Base-by-base conservation (phyloP, 2,797 vertebrate genomes). In the Garrulus glandarius region DNA sequence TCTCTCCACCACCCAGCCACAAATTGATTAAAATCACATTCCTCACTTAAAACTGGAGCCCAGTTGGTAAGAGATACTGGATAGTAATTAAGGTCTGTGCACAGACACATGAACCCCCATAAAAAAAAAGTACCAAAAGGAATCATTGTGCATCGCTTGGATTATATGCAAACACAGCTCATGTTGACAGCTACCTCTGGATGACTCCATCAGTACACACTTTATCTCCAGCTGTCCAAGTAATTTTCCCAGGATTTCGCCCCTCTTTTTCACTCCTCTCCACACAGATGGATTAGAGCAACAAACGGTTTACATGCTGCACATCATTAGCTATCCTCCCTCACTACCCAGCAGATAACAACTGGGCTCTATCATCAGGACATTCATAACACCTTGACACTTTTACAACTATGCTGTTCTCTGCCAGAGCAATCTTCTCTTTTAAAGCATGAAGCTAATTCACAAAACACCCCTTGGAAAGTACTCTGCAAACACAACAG, bases 351-450 rank as follows among this genome's bases (percentile, higher is more conserved):
- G 97, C 87, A 90, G 98, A 97, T 98, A 98, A 97, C 97, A 97
- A 96, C 90, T 77, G 96, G 93, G 93, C 96, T 97, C 94, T 81
- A 80, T 97, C 97, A 95, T 95, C 70, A 86, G 96, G 95, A 92
- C 95, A 93, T 98, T 97, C 97, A 97, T 98, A 98, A 98, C 94
- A 88, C 95, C 85, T 97, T 98, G 98, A 98, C 98, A 97, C 88
- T 97, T 98, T 98, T 97, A 98, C 90, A 96, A 96, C 98, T 95
- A 94, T 87, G 93, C 92, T 92, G 95, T 91, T 95, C 93, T 92
- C 95, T 63, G 86, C 97, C 95, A 96, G 96, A 94, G 96, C 95
- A 93, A 92, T 96, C 91, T 92, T 89, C 82, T 95, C 93, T 85
- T 92, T 96, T 97, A 87, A 93, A 93, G 93, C 89, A 81, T 88